Evolutionary conservation across 2,888 invertebrate genomes (phyloP), one percentile per base, ranked within the genome.

Genomic region (Diaphora mendica): DNA sequence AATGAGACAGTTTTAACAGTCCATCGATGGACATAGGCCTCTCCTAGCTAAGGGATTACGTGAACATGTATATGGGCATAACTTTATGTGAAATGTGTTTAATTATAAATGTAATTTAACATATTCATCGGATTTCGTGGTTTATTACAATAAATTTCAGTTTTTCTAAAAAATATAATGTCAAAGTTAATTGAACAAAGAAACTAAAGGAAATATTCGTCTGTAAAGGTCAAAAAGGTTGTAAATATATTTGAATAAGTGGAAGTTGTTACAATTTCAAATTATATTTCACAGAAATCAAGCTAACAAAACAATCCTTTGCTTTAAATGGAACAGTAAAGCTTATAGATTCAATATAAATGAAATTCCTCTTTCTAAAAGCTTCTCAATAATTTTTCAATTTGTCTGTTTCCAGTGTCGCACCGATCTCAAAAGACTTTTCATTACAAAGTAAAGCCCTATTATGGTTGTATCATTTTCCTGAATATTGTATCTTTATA

Each of bases 321-420:
- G 7, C 26, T n/a, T 35, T 17, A 35, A 51, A 33, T 35, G 20
- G 44, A 67, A 48, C 44, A 44, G 17, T 67, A 30, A 67, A 15
- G 44, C 15, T 15, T 44, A 30, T 20, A 44, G 44, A 30, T 8
- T 44, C 33, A n/a, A 51, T 68, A 68, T 48, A 17, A 75, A 71
- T 71, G 39, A 72, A 68, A 74, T 75, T 48, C 55, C 51, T 64
- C 72, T 64, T 78, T 75, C 65, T 20, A 39, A 66, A 66, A 71
- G 71, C 62, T 77, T 30, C 59, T 72, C 72, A 64, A 71, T 75
- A 72, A 77, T 72, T 73, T 75, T 74, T 48, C 75, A 77, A 82
- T 75, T 59, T 64, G 59, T 42, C 66, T 71, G 26, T 30, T 59
- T 70, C 68, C 68, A 76, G 67, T 72, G 70, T 48, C 55, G 51